Percentiles rank a stretch among this genome's conserved stretches.
Evolutionary conservation across 2,888 invertebrate species (phyloP).

Genomic region (Heterodera filipjevi): DNA sequence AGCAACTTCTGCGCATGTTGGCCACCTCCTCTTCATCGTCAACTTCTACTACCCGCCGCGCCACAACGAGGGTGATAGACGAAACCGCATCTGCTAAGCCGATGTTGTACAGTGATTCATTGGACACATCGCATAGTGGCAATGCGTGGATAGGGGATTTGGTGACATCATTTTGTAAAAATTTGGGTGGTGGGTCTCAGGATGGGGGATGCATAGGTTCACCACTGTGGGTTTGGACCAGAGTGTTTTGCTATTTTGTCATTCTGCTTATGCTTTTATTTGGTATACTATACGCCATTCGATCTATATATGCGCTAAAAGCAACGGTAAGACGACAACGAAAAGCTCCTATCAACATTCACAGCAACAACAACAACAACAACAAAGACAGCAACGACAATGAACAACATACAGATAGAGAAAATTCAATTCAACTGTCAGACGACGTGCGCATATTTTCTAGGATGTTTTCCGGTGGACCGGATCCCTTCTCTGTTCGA

Average conservation of each 20-base stretch:
- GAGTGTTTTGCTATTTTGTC: neutral
- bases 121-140: neutral
- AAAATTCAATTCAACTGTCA: neutral
- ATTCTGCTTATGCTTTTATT: neutral
- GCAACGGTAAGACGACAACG: neutral
- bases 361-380: neutral
- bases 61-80: too few species aligned
- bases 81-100: neutral
- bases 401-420: slow-evolving; percentile 9
- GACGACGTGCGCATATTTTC: neutral
- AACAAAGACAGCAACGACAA: neutral
- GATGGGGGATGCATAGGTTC: neutral
- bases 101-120: neutral
- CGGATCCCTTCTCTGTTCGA: neutral
- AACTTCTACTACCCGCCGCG: neutral
- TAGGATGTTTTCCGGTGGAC: slow-evolving; percentile 25
- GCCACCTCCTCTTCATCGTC: neutral
- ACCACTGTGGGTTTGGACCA: neutral
- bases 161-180: neutral
- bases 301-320: neutral
- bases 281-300: neutral
- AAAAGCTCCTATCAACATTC: neutral
- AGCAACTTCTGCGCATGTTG: too few species aligned
- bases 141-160: neutral
- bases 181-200: too few species aligned